Base-by-base conservation (phyloP, 1,140 invertebrate species). In the Drosophila subpulchrella region DNA sequence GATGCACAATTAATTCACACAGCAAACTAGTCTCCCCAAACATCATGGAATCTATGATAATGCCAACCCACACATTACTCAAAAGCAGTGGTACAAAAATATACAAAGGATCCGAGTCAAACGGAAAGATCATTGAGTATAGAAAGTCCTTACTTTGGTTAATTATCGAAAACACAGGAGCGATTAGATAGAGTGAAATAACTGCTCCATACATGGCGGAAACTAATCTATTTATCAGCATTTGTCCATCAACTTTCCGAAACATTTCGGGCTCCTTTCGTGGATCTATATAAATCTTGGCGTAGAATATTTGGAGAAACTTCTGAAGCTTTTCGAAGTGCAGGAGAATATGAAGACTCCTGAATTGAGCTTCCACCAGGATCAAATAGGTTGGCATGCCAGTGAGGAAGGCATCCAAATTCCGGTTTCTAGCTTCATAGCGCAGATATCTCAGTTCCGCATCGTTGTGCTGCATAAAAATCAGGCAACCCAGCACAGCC, bases 331-430 rank as follows among this genome's bases (percentile, higher is more conserved):
- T n/a, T 4, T 30, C 15, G 3, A 71, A 62, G 6, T 72, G 53
- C 1, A 60, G 2, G 0, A 83, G 54, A 7, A 75, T 46, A 6
- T 85, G 59, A 2, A 77, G 36, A 13, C 61, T 59, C 0, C 90
- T 66, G 17, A 91, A 48, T 30, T 91, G 81, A 3, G 74, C 70
- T 55, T 91, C 90, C n/a, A 91, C 65, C 3, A 91, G 47, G 11
- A 90, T 73, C 46, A 91, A 39, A 54, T 85, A 91, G 0, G 90
- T 89, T 3, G 90, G 90, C 34, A 90, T 78, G 3, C 90, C 86
- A 1, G 81, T 82, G 0, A 91, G 54, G 38, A 91, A 66, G 1
- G 53, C 42, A 54, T 91, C 90, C 27, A 91, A 5, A 15, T 88
- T 78, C 3, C 81, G 6, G 32, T 85, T 78, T 0, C 53, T 39